Evolutionary conservation across 2,113 vertebrate species (phyloP), one percentile per base, ranked within the genome.

Genomic region (Cyanocitta stelleri): DNA sequence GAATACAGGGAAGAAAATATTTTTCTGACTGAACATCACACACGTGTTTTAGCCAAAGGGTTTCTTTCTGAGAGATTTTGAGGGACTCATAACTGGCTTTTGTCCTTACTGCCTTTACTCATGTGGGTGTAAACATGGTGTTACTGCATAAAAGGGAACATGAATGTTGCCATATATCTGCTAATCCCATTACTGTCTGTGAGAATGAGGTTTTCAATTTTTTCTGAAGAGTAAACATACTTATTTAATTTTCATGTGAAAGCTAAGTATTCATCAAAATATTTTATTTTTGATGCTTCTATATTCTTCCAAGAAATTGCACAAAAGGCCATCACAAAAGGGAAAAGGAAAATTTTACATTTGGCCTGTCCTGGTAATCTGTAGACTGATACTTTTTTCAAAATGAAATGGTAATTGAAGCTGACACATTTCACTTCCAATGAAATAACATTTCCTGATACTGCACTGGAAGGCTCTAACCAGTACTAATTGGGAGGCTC

Each of bases 401-500:
- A 75, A 82, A 75, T 15, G 18, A 73, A 89, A 91, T 43, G 58
- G n/a, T 85, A 73, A 91, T 95, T 64, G 76, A 35, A 95, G 39
- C 87, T 85, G 96, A 94, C 91, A 91, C 91, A 85, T 91, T 97
- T 96, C 93, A 89, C 66, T 96, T 95, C 89, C 87, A 93, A 94
- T 95, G 89, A 96, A 92, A 78, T 16, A 59, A 62, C 29, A 54
- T 78, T 82, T 95, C 71, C 74, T 93, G 62, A 93, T 93, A 23
- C 43, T 66, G 77, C 44, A 58, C 90, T 85, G 79, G 86, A 78
- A 96, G 61, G 46, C 74, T 78, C 56, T 81, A 90, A 72, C 59
- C 78, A 74, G 71, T 69, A 19, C 77, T 94, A 91, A 95, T 69
- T 93, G 81, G 80, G 69, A 87, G 62, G 41, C 74, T 87, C 35